Evolutionary conservation across 2,888 invertebrate genomes (phyloP).

Genomic region (Hoplodrina blanda): DNA sequence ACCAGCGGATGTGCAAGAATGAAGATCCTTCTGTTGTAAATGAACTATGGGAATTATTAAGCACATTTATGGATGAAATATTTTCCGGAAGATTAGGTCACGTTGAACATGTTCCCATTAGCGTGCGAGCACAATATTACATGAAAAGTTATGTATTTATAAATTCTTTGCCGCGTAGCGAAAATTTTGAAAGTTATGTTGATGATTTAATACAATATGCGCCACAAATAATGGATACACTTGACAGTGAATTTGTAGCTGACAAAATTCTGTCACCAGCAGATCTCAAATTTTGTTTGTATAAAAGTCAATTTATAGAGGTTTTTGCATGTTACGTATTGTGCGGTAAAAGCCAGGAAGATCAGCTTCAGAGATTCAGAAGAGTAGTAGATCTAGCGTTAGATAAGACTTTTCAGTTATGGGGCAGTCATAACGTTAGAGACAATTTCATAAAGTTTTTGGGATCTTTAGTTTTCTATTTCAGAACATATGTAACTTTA

Average conservation of each 20-base stretch:
- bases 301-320: constrained; percentile 18
- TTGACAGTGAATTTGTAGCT: constrained; percentile 68
- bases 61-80: constrained; percentile 71
- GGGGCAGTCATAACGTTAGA: constrained; percentile 52
- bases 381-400: constrained; percentile 64
- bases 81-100: constrained; percentile 59
- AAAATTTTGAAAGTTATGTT: constrained; percentile 59
- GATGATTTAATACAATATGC: constrained; percentile 55
- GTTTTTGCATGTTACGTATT: constrained; percentile 65
- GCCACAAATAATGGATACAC: constrained; percentile 63
- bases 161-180: constrained; percentile 64
- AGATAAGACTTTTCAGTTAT: constrained; percentile 61
- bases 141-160: constrained; percentile 72
- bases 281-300: constrained; percentile 52
- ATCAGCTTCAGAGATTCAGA: constrained; percentile 65
- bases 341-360: constrained; percentile 63
- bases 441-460: constrained; percentile 43
- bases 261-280: constrained; percentile 63
- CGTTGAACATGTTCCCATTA: constrained; percentile 62
- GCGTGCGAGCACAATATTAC: constrained; percentile 43
- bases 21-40: constrained; percentile 59
- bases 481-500: constrained; percentile 36
- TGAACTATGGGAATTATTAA: constrained; percentile 71
- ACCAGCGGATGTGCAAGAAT: constrained; percentile 66
- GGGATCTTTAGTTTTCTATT: constrained; percentile 24